Base-by-base conservation (phyloP, 2,888 invertebrate species). In the Labia minor region DNA sequence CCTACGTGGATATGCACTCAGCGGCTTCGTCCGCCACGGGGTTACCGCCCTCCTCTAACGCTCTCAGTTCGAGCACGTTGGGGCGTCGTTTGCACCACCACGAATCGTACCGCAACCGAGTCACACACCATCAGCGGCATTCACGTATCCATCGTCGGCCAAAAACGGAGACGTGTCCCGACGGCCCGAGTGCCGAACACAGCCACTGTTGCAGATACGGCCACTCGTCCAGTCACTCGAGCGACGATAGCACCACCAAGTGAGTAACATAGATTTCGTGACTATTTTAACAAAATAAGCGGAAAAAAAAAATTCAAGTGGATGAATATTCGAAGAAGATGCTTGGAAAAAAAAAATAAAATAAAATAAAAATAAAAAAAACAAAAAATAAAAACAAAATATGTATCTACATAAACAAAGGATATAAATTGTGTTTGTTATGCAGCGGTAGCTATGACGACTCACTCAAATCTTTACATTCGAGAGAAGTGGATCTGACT, bases 191-290 rank as follows among this genome's bases (percentile, higher is more conserved):
- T 75, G 88, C 90, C 71, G 89, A 78, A 72, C 82, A 75, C 74
- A 77, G 73, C 73, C 76, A 72, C 19, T 77, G 80, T 68, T 87
- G 87, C 74, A 84, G 85, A 8, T 87, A 87, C 74, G 86, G 85
- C 19, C 85, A 85, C 72, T 85, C 86, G 73, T 83, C 83, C 67
- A 80, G 82, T 61, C 85, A 85, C 71, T 85, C 86, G 14, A 85
- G 86, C 1, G 86, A 85, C 71, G 87, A 85, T 72, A 87, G 87
- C 76, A 86, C 86, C 80, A 86, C 86, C 80, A 86, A 87, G 87
- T 87, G 76, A 80, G 81, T 77, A 71, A 33, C 33, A n/a, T 37
- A 16, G 20, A 14, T 19, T 4, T 61, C 61, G 61, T 10, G n/a
- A 21, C 18, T 4, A n/a, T 19, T 21, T 11, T 63, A 26, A 26